These are phyloP conservation scores for Synanthedon myopaeformis DNA, from an alignment of 2,888 invertebrate species.

Conservation along the genomic window DNA sequence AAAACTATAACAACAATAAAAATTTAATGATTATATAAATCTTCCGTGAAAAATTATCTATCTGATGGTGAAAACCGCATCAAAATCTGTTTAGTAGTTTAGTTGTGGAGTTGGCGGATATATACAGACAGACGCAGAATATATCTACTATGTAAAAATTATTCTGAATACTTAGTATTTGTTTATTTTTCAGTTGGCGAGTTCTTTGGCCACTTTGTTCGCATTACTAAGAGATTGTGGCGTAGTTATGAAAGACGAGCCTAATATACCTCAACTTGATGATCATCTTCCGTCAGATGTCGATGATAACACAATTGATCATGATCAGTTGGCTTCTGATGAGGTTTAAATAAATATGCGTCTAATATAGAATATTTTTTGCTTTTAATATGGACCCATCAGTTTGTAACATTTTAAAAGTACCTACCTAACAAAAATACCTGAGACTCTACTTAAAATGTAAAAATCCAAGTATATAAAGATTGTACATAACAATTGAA, in stretches of 20 bases:
- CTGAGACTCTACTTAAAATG: no score
- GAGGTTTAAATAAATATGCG: slow-evolving; percentile 32
- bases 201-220: slow-evolving; percentile 33
- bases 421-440: no score
- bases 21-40: no score
- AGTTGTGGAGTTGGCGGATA: not conserved
- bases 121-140: not conserved
- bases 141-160: no score
- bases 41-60: no score
- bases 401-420: no score
- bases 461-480: no score
- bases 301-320: slow-evolving; percentile 10
- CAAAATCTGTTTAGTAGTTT: no score
- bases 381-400: no score
- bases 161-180: not conserved
- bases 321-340: slow-evolving; percentile 32
- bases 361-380: not conserved
- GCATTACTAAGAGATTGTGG: slow-evolving; percentile 34
- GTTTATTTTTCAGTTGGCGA: slow-evolving; percentile 28
- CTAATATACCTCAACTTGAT: slow-evolving; percentile 1
- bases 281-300: not conserved
- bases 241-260: slow-evolving; percentile 17
- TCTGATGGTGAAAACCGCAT: no score
- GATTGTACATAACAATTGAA: no score
- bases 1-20: no score